phyloP scores from a whole-genome alignment of 1,140 invertebrate species.

The Zaprionus vittiger region DNA sequence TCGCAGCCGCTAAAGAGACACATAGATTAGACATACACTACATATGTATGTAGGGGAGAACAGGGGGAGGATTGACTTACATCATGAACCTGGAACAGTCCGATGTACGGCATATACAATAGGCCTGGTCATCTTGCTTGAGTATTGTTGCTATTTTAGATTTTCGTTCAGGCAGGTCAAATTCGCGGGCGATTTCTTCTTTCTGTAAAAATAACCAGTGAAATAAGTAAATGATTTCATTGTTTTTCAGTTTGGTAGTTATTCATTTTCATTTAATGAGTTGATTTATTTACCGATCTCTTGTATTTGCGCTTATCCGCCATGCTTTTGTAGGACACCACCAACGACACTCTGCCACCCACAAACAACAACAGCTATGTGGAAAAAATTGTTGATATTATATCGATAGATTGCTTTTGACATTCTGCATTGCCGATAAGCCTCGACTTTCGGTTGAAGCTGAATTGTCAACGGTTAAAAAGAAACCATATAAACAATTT shows the following conservation, averaged over 20 bases:
- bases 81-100: conserved; percentile 98
- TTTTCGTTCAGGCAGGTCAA: conserved; percentile 94
- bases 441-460: background rate
- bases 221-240: background rate
- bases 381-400: conserved; percentile 11
- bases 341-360: conserved; percentile 26
- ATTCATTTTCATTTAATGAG: background rate
- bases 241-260: background rate
- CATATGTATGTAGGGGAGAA: background rate
- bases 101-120: conserved; percentile 97
- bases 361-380: conserved; percentile 19
- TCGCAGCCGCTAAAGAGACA: conserved; percentile 92
- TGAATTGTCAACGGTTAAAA: background rate
- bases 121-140: conserved; percentile 94
- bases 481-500: background rate
- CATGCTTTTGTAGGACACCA: conserved; percentile 41
- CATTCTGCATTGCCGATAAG: background rate
- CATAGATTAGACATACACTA: conserved; percentile 19
- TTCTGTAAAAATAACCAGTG: conserved; percentile 86
- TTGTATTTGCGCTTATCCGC: conserved; percentile 73
- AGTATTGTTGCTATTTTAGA: conserved; percentile 95
- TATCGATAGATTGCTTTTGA: conserved; percentile 24
- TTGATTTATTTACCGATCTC: conserved; percentile 58
- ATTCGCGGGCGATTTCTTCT: conserved; percentile 95
- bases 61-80: conserved; percentile 85